Conservation (phyloP, 2,888 invertebrate genomes). For the Tenthredo amoena region DNA sequence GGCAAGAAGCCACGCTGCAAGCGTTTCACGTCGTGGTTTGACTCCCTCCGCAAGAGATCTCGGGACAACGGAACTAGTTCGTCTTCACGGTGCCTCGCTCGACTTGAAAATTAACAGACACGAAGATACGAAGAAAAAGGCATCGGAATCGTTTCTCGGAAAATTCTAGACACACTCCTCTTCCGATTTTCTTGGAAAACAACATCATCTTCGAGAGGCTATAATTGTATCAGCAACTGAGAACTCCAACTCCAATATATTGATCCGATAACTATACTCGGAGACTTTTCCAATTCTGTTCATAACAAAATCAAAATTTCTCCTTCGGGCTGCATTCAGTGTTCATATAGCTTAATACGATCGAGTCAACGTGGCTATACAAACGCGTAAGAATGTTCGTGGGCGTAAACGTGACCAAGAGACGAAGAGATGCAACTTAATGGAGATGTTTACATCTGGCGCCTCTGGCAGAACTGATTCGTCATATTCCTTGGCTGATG, state of each 20-base stretch:
- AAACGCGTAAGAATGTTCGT: conserved; percentile 26
- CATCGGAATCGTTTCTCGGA: background rate
- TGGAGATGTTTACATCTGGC: conserved; percentile 46
- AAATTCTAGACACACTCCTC: background rate
- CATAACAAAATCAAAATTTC: background rate
- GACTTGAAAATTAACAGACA: background rate
- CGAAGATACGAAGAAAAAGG: background rate
- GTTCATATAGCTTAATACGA: background rate
- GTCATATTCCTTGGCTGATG: conserved; percentile 20
- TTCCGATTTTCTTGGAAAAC: background rate
- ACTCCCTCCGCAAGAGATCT: background rate
- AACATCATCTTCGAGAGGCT: background rate
- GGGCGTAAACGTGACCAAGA: conserved; percentile 45
- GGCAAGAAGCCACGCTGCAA: conserved; percentile 30
- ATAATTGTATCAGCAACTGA: background rate
- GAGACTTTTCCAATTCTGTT: background rate
- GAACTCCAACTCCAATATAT: background rate
- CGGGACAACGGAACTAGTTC: conserved; percentile 36
- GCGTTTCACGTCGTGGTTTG: conserved; percentile 17
- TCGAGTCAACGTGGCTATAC: conserved; percentile 27
- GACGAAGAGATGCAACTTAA: conserved; percentile 46
- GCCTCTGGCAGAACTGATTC: conserved; percentile 33
- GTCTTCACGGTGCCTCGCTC: background rate
- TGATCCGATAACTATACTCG: background rate
- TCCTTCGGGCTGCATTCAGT: background rate